Conservation (phyloP, 2,797 vertebrate species). For the Huso huso region DNA sequence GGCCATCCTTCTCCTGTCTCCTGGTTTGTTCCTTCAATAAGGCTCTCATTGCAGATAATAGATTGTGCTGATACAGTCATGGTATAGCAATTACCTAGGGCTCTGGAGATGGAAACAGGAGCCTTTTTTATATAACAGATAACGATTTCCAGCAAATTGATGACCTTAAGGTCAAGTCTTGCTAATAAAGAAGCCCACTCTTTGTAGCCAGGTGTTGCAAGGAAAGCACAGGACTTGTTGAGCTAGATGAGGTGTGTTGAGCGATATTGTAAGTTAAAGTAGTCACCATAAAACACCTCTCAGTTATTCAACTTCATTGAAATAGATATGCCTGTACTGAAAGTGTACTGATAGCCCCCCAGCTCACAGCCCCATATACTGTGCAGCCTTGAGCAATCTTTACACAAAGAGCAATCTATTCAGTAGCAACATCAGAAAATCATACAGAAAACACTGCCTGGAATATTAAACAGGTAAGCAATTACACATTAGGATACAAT, state of each 20-base stretch:
- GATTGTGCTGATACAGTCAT: conserved; percentile 41
- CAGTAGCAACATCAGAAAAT: too few relatives aligned
- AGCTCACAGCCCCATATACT: too few relatives aligned
- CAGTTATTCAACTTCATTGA: too few relatives aligned
- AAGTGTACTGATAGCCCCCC: too few relatives aligned
- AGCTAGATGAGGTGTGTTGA: background rate
- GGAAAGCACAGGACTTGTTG: background rate
- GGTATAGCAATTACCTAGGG: conserved; percentile 42
- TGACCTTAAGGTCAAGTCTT: conserved; percentile 35
- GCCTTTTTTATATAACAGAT: conserved; percentile 23
- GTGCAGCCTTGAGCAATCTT: too few relatives aligned
- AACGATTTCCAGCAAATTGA: conserved; percentile 53
- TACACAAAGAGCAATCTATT: too few relatives aligned
- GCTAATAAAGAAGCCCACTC: background rate
- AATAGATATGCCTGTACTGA: too few relatives aligned
- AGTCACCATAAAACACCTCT: too few relatives aligned
- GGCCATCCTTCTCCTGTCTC: too few relatives aligned
- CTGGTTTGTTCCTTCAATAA: background rate
- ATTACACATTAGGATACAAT: too few relatives aligned
- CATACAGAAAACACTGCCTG: too few relatives aligned
- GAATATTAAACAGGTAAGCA: too few relatives aligned
- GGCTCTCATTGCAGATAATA: conserved; percentile 25
- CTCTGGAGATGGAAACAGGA: conserved; percentile 34
- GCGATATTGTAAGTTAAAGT: background rate
- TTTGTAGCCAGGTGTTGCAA: background rate